Evolutionary conservation across 2,888 invertebrate species (phyloP).

Genomic region (Mimas tiliae): DNA sequence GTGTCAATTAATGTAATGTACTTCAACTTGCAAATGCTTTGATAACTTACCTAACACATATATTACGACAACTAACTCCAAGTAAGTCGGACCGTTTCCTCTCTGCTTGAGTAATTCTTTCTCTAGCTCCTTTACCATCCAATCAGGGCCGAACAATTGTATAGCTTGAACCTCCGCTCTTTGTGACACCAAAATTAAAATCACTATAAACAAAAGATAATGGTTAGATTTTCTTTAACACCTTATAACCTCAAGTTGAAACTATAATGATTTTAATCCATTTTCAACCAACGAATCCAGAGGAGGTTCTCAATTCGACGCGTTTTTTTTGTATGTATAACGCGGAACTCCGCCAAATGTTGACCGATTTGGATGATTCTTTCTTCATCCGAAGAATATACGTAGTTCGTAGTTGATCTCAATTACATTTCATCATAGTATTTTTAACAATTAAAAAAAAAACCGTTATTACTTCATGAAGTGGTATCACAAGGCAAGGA

Average conservation of each 20-base stretch:
- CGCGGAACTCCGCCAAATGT: no score
- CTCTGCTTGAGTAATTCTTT: conserved; percentile 89
- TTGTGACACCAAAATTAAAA: conserved; percentile 96
- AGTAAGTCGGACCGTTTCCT: conserved; percentile 92
- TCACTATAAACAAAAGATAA: conserved; percentile 82
- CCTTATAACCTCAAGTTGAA: no score
- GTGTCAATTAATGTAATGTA: no score
- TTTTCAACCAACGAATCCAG: no score
- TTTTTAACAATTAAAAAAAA: background rate
- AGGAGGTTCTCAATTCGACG: no score
- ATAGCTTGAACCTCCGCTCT: conserved; percentile 92
- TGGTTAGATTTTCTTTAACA: no score
- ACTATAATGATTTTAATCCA: no score
- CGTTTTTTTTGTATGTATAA: no score
- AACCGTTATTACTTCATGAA: background rate
- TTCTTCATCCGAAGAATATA: no score
- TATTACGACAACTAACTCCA: conserved; percentile 92
- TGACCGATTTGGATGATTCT: no score
- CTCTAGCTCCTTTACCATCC: conserved; percentile 86
- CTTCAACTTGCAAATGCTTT: background rate
- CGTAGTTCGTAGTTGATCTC: no score
- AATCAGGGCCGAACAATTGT: conserved; percentile 89
- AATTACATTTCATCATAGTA: no score
- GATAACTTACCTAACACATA: conserved; percentile 90
- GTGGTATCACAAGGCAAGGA: background rate